Percentiles rank a stretch among this genome's conserved stretches.
These are phyloP conservation scores for Xestia rhomboidea DNA, from an alignment of 2,888 invertebrate genomes.

Conservation along the genomic window DNA sequence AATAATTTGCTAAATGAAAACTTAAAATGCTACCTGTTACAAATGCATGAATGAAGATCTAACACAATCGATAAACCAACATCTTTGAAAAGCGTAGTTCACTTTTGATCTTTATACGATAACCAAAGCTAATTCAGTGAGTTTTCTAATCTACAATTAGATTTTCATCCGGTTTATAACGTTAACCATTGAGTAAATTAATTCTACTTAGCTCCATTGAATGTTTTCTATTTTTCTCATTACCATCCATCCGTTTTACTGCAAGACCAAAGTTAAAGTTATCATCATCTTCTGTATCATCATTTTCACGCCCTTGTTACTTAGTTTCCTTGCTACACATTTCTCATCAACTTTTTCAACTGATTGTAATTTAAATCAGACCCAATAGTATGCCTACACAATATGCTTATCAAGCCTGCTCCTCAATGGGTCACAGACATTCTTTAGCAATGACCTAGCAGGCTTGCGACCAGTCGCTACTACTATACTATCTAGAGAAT, in stretches of 20 bases:
- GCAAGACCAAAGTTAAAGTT: neutral
- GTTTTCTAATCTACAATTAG: conserved; percentile 21
- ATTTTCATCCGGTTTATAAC: neutral
- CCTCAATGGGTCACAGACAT: conserved; percentile 53
- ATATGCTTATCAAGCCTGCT: conserved; percentile 25
- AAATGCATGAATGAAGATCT: neutral
- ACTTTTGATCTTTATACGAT: neutral
- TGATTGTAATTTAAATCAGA: conserved; percentile 17
- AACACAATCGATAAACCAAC: neutral
- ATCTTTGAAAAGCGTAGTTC: neutral
- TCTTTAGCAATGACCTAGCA: conserved; percentile 51
- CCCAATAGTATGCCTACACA: conserved; percentile 1
- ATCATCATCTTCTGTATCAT: neutral
- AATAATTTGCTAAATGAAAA: neutral
- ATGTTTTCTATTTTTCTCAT: neutral
- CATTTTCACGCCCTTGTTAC: neutral
- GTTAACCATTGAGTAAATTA: neutral
- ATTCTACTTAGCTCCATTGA: neutral
- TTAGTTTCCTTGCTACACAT: neutral
- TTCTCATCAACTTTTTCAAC: neutral
- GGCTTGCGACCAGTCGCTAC: conserved; percentile 10
- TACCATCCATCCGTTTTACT: neutral
- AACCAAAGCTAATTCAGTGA: neutral
- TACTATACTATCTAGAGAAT: conserved; percentile 20
- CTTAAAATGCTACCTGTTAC: no score